Conservation (phyloP, 2,797 vertebrate genomes). For the Pipistrellus pipistrellus region DNA sequence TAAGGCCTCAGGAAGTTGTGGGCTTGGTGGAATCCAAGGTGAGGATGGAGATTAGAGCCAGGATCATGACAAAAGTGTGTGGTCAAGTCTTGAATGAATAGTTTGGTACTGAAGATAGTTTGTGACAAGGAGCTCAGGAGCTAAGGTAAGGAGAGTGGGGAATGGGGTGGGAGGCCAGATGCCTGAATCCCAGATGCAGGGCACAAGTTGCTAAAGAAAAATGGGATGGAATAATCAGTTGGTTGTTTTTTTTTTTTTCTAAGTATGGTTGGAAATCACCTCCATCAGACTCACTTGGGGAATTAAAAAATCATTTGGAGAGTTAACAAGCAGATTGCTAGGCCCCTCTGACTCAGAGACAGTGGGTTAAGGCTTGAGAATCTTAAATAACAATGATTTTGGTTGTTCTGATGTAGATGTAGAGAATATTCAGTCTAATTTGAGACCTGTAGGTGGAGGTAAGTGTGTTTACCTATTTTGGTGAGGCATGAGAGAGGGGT, state of each 20-base stretch:
- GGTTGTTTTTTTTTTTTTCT: too few relatives aligned
- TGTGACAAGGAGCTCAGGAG: not conserved
- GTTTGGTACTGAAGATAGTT: not conserved
- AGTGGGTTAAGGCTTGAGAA: not conserved
- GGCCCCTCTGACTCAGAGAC: not conserved
- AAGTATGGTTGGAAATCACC: not conserved
- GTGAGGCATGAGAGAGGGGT: not conserved
- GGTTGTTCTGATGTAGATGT: not conserved
- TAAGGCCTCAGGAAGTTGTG: not conserved
- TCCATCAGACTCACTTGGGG: not conserved
- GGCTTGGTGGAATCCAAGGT: not conserved
- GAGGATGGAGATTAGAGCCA: not conserved
- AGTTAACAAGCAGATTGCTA: not conserved
- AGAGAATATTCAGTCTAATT: not conserved
- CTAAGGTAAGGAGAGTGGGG: not conserved
- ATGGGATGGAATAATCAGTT: too few relatives aligned
- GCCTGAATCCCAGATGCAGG: not conserved
- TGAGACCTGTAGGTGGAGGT: not conserved
- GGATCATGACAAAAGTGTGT: not conserved
- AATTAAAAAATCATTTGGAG: not conserved
- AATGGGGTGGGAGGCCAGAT: not conserved
- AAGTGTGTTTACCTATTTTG: not conserved
- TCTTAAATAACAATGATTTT: not conserved
- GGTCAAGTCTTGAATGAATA: not conserved
- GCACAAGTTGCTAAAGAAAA: not conserved